These are phyloP conservation scores for Dynastes tityus DNA, from an alignment of 2,888 invertebrate genomes.

Conservation along the genomic window DNA sequence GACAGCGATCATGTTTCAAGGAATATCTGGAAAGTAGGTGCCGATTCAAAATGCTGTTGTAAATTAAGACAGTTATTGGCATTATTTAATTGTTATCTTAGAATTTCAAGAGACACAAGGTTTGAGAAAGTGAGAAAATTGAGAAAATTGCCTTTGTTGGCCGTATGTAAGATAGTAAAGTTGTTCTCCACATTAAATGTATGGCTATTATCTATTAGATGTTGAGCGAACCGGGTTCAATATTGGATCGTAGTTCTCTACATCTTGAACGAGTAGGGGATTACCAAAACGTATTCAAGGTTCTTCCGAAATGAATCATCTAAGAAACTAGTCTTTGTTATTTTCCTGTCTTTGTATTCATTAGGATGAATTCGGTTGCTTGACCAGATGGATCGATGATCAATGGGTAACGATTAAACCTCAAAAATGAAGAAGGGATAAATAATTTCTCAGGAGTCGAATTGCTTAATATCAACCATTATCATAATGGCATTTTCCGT, in stretches of 20 bases:
- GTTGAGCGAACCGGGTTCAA: slow-evolving; percentile 87
- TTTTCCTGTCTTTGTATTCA: slow-evolving; percentile 96
- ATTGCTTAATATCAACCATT: slow-evolving; percentile 71
- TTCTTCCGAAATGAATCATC: slow-evolving; percentile 99
- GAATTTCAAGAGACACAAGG: too few relatives aligned
- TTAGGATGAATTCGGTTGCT: slow-evolving; percentile 98
- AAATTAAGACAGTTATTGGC: too few relatives aligned
- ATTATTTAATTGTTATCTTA: too few relatives aligned
- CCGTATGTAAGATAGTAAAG: too few relatives aligned
- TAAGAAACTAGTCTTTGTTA: slow-evolving; percentile 98
- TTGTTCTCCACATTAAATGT: too few relatives aligned
- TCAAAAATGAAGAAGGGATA: slow-evolving; percentile 68
- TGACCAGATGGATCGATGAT: slow-evolving; percentile 99
- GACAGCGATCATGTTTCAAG: too few relatives aligned
- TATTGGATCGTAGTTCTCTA: slow-evolving; percentile 99
- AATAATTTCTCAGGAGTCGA: neutral
- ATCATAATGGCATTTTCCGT: slow-evolving; percentile 99
- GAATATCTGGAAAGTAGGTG: too few relatives aligned
- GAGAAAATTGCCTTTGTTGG: too few relatives aligned
- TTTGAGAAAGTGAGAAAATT: too few relatives aligned
- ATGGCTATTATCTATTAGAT: too few relatives aligned
- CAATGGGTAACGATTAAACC: slow-evolving; percentile 98
- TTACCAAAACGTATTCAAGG: slow-evolving; percentile 98
- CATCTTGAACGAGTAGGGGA: slow-evolving; percentile 97
- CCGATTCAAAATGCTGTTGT: too few relatives aligned